Base-by-base conservation (phyloP, 2,113 vertebrate genomes). In the Sardina pilchardus region DNA sequence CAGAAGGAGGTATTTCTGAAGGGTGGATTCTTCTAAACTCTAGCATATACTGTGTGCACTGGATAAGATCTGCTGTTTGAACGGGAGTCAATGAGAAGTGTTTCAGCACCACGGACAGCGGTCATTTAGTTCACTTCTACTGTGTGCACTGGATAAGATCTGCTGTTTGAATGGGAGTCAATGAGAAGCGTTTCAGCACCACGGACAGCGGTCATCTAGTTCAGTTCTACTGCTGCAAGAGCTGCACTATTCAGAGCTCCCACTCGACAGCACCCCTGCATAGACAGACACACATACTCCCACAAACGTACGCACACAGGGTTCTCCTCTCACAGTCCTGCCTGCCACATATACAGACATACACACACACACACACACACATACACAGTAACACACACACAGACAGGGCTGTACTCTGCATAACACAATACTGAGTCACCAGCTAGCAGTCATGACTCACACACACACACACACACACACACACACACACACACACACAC, bases 401-500 rank as follows among this genome's bases (percentile, higher is more conserved):
- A 42, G 48, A 53, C 50, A n/a, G 26, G 48, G 45, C 12, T 14
- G 10, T 6, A n/a, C 59, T 24, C 59, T 71, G 63, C 63, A 71
- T 26, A 71, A 71, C 39, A 26, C n/a, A 71, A n/a, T 10, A 71
- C 26, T 71, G 63, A 71, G 6, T 71, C 63, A 71, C 63, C 63
- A 26, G 63, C 63, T 26, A 71, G n/a, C 63, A 71, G 8, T 10
- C n/a, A 71, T 71, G 71, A 78, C n/a, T 78, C 53, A 1, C 16
- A 36, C 34, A 36, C 12, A 14, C 30, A 6, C 30, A 14, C 67
- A 34, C n/a, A 71, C 63, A 71, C 63, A 75, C n/a, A 34, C 26
- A 75, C 67, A 75, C 67, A 75, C n/a, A 75, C 30, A 78, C 71
- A 78, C 71, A 78, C 71, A 78, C 71, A 34, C 30, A 71, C n/a